Evolutionary conservation across 2,888 invertebrate genomes (phyloP).

Genomic region (Sphaeridia pumilis): DNA sequence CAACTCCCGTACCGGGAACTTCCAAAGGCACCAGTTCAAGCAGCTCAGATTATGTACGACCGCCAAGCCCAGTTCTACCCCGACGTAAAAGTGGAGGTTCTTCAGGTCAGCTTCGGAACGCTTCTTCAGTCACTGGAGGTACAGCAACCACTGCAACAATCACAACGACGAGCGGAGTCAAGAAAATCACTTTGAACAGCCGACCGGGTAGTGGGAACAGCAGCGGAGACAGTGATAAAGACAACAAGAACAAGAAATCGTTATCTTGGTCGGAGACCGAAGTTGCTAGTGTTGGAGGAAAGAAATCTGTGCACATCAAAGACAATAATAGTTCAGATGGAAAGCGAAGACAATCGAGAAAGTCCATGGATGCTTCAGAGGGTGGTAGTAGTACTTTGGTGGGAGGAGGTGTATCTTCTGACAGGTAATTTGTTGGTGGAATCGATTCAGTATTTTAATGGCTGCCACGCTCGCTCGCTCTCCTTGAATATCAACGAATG

Average conservation of each 20-base stretch:
- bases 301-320: constrained; percentile 3
- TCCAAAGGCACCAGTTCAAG: constrained; percentile 13
- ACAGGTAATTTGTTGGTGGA: too few relatives aligned
- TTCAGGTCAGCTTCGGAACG: not conserved
- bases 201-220: constrained; percentile 39
- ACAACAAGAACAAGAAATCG: constrained; percentile 39
- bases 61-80: constrained; percentile 34
- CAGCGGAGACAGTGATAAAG: constrained; percentile 22
- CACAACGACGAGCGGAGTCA: not conserved
- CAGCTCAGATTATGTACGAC: constrained; percentile 18
- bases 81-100: constrained; percentile 28
- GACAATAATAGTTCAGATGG: constrained; percentile 5
- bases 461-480: too few relatives aligned
- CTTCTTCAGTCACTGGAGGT: not conserved
- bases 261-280: constrained; percentile 41
- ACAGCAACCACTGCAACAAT: not conserved
- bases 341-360: constrained; percentile 14
- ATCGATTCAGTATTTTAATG: too few relatives aligned
- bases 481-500: too few relatives aligned
- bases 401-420: constrained; percentile 4
- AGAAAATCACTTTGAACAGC: constrained; percentile 36
- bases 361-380: constrained; percentile 16
- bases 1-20: constrained; percentile 29
- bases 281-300: constrained; percentile 14
- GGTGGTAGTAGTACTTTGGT: not conserved